Conservation (phyloP, 2,888 invertebrate species). For the Drosophila kambysellisi region DNA sequence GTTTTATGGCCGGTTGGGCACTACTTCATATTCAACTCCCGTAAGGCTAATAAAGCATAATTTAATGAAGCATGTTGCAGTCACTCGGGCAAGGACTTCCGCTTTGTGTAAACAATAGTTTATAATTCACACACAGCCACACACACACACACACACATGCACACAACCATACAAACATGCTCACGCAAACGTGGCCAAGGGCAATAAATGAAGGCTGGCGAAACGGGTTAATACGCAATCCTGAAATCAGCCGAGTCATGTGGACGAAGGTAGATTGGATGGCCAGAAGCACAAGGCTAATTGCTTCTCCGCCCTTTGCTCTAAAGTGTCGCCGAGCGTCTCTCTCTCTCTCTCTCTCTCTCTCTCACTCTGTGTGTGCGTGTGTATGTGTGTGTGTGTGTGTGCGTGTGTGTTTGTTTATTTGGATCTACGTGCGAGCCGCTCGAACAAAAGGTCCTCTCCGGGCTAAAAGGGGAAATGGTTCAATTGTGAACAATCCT, state of each 20-base stretch:
- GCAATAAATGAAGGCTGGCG: slow-evolving; percentile 52
- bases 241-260: slow-evolving; percentile 56
- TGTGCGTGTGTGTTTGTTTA: slow-evolving; percentile 8
- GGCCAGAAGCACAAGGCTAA: slow-evolving; percentile 44
- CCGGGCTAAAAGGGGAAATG: slow-evolving; percentile 28
- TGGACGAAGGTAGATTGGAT: slow-evolving; percentile 23
- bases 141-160: slow-evolving; percentile 18
- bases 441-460: slow-evolving; percentile 42
- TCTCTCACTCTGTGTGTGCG: neutral
- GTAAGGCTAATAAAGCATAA: slow-evolving; percentile 83
- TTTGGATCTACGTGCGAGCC: slow-evolving; percentile 2
- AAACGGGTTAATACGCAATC: slow-evolving; percentile 63
- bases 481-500: slow-evolving; percentile 5
- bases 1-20: slow-evolving; percentile 63
- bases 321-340: slow-evolving; percentile 33
- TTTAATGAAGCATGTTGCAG: slow-evolving; percentile 81
- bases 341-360: neutral
- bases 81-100: slow-evolving; percentile 74
- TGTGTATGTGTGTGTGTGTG: neutral
- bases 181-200: slow-evolving; percentile 12
- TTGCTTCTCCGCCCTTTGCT: slow-evolving; percentile 32
- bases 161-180: slow-evolving; percentile 16
- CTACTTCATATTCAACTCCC: slow-evolving; percentile 82
- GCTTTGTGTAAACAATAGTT: slow-evolving; percentile 82
- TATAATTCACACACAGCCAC: slow-evolving; percentile 68